phyloP scores from a whole-genome alignment of 2,797 vertebrate species.

The Glossophaga mutica region DNA sequence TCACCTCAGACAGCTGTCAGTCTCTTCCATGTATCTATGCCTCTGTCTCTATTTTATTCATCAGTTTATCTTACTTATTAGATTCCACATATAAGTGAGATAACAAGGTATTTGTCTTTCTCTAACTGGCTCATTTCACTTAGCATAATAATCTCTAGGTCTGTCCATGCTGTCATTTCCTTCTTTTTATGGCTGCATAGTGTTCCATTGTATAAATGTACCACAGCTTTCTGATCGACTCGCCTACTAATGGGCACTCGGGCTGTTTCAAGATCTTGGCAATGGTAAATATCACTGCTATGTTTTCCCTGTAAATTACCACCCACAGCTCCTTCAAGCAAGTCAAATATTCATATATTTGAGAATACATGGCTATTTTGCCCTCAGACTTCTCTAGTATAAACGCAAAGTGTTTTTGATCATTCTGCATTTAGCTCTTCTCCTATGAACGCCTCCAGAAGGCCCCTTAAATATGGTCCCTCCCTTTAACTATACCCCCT shows the following conservation, averaged over 20 bases:
- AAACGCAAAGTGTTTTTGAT: not conserved
- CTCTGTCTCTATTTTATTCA: not conserved
- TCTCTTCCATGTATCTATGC: not conserved
- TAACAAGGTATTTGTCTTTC: too few relatives aligned
- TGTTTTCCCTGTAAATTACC: not conserved
- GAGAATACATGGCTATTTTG: not conserved
- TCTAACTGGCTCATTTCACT: too few relatives aligned
- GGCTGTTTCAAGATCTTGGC: too few relatives aligned
- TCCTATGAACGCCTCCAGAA: not conserved
- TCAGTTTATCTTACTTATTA: not conserved
- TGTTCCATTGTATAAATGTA: too few relatives aligned
- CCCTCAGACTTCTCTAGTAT: not conserved
- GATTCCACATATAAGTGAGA: too few relatives aligned
- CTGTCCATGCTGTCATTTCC: too few relatives aligned
- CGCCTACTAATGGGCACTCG: too few relatives aligned
- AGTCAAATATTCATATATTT: conserved; percentile 7
- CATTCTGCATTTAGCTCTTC: not conserved
- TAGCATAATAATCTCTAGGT: too few relatives aligned
- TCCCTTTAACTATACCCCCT: not conserved
- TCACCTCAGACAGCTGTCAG: not conserved
- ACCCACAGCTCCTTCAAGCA: not conserved
- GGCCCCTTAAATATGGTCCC: not conserved
- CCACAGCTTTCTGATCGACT: too few relatives aligned
- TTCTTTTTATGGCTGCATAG: too few relatives aligned
- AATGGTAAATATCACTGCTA: too few relatives aligned